A percentile compares a stretch with the other conserved stretches of the same genome.
These are phyloP conservation scores for Strix uralensis DNA, from an alignment of 2,113 vertebrate genomes.

Conservation along the genomic window DNA sequence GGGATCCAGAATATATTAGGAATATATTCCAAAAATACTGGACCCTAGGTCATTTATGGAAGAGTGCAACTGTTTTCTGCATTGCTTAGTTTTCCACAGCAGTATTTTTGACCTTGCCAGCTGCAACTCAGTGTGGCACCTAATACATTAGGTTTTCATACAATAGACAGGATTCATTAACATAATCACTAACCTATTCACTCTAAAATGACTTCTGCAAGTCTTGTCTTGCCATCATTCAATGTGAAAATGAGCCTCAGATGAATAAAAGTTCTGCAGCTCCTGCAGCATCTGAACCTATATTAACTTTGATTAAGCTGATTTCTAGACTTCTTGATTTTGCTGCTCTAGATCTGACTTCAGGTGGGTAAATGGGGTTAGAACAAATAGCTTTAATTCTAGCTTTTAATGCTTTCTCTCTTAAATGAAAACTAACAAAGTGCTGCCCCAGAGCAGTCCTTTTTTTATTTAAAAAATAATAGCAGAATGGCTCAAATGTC, in stretches of 20 bases:
- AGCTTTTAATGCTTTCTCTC: neutral
- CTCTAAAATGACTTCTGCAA: neutral
- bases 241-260: neutral
- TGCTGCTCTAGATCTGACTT: neutral
- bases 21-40: neutral
- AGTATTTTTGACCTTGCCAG: neutral
- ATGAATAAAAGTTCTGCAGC: neutral
- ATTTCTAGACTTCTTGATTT: neutral
- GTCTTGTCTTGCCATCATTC: neutral
- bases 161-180: neutral
- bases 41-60: neutral
- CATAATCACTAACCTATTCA: neutral
- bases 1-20: neutral
- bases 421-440: neutral
- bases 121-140: neutral
- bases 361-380: neutral
- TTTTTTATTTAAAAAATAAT: neutral
- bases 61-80: neutral
- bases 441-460: rapidly evolving
- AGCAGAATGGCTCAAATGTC: neutral
- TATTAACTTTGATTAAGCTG: neutral
- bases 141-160: neutral
- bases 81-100: neutral
- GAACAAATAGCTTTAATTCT: neutral
- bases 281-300: neutral